Percentiles rank a stretch among this genome's conserved stretches.
phyloP scores from a whole-genome alignment of 2,113 vertebrate genomes.

The Corythoichthys haematopterus region DNA sequence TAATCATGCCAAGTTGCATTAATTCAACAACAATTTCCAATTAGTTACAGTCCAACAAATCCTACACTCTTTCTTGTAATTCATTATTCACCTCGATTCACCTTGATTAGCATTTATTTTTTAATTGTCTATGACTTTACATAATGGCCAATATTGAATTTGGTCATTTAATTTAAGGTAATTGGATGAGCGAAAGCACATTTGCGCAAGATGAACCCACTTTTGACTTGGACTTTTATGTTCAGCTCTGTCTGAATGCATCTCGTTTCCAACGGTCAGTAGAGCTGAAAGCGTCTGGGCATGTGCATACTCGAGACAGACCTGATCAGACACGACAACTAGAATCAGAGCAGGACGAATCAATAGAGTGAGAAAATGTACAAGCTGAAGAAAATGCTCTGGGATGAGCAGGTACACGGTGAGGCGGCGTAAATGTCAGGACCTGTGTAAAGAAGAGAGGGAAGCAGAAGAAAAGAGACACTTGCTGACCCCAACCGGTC shows the following conservation, averaged over 20 bases:
- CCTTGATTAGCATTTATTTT: conserved; percentile 39
- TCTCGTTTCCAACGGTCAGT: background rate
- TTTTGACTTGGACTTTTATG: background rate
- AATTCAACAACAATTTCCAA: conserved; percentile 45
- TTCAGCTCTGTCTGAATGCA: background rate
- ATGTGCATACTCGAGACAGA: conserved; percentile 16
- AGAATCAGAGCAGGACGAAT: conserved; percentile 10
- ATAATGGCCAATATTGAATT: conserved; percentile 26
- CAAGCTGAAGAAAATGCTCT: conserved; percentile 12
- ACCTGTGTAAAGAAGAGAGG: conserved; percentile 33
- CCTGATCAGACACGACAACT: background rate
- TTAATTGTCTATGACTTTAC: conserved; percentile 25
- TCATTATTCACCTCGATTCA: conserved; percentile 16
- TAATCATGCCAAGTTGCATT: conserved; percentile 49
- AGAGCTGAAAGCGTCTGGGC: background rate
- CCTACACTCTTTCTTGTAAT: conserved; percentile 31
- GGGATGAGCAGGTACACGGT: conserved; percentile 28
- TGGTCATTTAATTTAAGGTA: conserved; percentile 15
- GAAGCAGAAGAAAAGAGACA: conserved; percentile 23
- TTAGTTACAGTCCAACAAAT: conserved; percentile 43
- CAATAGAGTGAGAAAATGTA: conserved; percentile 22
- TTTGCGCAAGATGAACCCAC: background rate
- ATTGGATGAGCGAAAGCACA: conserved; percentile 6
- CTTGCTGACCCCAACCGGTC: conserved; percentile 54
- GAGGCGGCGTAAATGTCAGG: conserved; percentile 50